These are phyloP conservation scores for Monodelphis domestica DNA, from an alignment of 2,797 vertebrate species.

Conservation along the genomic window DNA sequence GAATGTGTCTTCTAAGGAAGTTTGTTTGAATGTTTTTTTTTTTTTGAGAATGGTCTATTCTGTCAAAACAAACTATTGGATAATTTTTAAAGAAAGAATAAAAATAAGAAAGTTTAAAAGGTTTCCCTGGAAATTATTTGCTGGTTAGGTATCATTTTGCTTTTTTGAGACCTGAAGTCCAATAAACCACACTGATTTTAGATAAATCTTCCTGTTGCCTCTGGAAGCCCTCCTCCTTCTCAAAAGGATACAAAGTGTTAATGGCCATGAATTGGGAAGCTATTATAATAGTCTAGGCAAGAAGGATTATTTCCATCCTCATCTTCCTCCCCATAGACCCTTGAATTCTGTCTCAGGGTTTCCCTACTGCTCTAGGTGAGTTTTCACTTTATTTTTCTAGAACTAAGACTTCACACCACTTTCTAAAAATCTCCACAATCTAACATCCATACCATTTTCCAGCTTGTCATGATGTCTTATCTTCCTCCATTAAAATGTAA, in stretches of 20 bases:
- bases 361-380: not conserved
- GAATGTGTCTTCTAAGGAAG: accelerated
- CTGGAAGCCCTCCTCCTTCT: not conserved
- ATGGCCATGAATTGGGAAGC: too few species aligned
- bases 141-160: too few species aligned
- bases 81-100: too few species aligned
- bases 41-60: too few species aligned
- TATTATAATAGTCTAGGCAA: too few species aligned
- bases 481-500: not conserved
- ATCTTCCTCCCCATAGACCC: not conserved
- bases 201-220: not conserved
- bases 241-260: not conserved
- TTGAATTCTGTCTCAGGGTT: not conserved
- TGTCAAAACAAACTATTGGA: too few species aligned
- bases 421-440: not conserved
- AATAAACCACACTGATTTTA: not conserved
- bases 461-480: not conserved
- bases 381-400: not conserved
- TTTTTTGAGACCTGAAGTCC: too few species aligned
- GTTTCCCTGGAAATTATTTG: too few species aligned
- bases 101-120: too few species aligned
- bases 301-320: not conserved
- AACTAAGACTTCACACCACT: not conserved
- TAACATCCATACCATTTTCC: not conserved
- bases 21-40: too few species aligned